Conservation (phyloP, 2,888 invertebrate genomes). For the Chymomyza amoena region DNA sequence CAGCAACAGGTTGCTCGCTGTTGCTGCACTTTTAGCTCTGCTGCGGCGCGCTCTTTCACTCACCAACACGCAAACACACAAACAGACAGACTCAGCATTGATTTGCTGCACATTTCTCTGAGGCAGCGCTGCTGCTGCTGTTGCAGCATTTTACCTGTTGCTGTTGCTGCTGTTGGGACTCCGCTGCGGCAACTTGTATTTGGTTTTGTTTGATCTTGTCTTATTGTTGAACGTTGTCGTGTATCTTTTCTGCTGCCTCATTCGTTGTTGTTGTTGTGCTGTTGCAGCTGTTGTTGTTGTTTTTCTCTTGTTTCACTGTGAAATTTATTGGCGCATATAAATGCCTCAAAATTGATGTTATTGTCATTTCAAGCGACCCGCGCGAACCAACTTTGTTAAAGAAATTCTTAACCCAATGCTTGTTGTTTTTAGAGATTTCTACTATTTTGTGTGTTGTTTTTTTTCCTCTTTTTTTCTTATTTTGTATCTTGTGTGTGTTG, state of each 20-base stretch:
- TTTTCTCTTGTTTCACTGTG: slow-evolving; percentile 54
- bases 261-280: slow-evolving; percentile 27
- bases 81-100: no score
- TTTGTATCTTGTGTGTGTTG: not conserved
- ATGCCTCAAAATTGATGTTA: slow-evolving; percentile 74
- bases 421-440: slow-evolving; percentile 3
- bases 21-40: not conserved
- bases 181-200: slow-evolving; percentile 55
- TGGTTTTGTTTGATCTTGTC: slow-evolving; percentile 73
- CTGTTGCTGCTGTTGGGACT: slow-evolving; percentile 17
- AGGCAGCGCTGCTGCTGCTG: slow-evolving; percentile 13
- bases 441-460: not conserved
- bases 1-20: slow-evolving; percentile 61
- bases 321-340: slow-evolving; percentile 74
- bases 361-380: slow-evolving; percentile 54
- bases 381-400: not conserved
- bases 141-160: not conserved
- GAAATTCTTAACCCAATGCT: slow-evolving; percentile 31
- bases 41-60: slow-evolving; percentile 8
- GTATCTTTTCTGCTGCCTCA: slow-evolving; percentile 59
- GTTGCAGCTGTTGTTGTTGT: slow-evolving; percentile 24
- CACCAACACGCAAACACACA: slow-evolving; percentile 13
- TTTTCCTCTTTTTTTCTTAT: no score
- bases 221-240: slow-evolving; percentile 70
- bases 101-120: slow-evolving; percentile 53